phyloP scores from a whole-genome alignment of 2,113 vertebrate species.

The Pseudopodoces humilis region DNA sequence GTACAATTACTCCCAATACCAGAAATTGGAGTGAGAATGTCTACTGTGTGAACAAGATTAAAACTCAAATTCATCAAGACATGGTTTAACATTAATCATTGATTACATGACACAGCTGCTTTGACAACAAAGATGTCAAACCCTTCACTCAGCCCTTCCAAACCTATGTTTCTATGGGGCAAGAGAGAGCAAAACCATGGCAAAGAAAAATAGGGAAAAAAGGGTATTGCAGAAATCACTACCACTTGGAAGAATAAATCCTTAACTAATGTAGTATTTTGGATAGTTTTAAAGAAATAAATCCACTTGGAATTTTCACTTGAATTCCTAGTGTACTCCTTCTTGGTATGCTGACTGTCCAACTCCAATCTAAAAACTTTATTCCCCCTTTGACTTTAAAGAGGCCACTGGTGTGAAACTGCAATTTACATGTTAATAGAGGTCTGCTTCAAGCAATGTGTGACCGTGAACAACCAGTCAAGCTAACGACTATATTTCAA shows the following conservation, averaged over 20 bases:
- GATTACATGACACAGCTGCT: background rate
- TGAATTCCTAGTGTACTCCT: background rate
- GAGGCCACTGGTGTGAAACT: conserved; percentile 18
- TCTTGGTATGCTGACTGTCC: background rate
- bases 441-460: conserved; percentile 17
- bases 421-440: conserved; percentile 52
- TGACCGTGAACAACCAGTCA: conserved; percentile 1
- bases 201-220: background rate
- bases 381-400: conserved; percentile 31
- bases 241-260: background rate
- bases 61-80: background rate
- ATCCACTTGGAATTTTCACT: background rate
- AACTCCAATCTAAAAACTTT: conserved; percentile 11
- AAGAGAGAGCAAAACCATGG: background rate
- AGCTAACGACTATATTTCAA: conserved; percentile 27
- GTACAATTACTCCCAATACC: background rate
- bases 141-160: background rate
- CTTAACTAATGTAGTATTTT: background rate
- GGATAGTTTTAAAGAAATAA: background rate
- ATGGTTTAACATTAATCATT: background rate
- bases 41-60: background rate
- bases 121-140: background rate
- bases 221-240: background rate
- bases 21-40: background rate
- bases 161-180: fast-evolving